Evolutionary conservation across 2,888 invertebrate species (phyloP).

Genomic region (Nemotelus pantherinus): DNA sequence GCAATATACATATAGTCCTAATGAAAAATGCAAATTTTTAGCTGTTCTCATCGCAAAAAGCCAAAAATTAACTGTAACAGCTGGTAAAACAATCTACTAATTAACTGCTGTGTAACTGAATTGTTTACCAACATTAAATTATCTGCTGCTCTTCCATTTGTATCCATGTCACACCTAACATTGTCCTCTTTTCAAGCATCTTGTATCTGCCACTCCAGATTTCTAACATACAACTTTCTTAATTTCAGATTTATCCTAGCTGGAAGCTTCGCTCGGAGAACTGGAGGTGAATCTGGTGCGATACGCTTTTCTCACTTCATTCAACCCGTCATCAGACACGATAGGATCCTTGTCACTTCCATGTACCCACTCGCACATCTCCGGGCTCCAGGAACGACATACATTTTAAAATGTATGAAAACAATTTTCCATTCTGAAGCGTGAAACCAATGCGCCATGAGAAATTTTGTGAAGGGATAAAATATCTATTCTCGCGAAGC

Average conservation of each 20-base stretch:
- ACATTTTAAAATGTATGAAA: constrained; percentile 35
- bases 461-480: constrained; percentile 31
- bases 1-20: no score
- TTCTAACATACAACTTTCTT: background rate
- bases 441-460: constrained; percentile 26
- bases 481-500: constrained; percentile 25
- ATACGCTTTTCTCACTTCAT: constrained; percentile 14
- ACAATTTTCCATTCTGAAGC: constrained; percentile 36
- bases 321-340: constrained; percentile 14
- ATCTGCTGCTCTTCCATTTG: no score
- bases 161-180: no score
- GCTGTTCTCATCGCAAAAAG: no score
- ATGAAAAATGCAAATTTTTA: no score
- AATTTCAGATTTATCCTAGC: constrained; percentile 12
- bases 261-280: background rate
- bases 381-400: background rate
- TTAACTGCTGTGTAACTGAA: no score
- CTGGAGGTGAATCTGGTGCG: no score
- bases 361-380: background rate
- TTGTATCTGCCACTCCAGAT: background rate
- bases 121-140: no score
- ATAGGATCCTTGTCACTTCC: background rate
- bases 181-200: background rate
- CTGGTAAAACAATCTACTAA: no score
- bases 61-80: no score